Percentiles rank a stretch among this genome's conserved stretches.
Conservation (phyloP, 1,140 invertebrate genomes). For the Holcopasites calliopsidis region DNA sequence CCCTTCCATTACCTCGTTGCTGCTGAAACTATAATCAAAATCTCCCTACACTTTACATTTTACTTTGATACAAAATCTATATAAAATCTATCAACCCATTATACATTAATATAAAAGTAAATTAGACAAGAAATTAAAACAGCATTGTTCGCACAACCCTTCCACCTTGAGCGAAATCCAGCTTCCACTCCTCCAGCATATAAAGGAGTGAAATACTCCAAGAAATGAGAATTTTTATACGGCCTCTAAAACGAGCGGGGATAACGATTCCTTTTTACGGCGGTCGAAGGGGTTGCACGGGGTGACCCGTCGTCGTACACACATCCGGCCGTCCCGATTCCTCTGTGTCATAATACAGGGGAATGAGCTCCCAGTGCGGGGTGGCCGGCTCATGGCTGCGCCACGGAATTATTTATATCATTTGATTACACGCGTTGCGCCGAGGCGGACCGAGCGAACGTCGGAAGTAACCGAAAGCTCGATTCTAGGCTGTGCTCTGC, state of each 20-base stretch:
- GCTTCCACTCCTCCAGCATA: no score
- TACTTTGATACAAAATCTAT: no score
- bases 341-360: conserved; percentile 72
- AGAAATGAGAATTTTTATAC: no score
- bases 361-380: conserved; percentile 63
- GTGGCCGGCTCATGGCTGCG: conserved; percentile 68
- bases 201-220: no score
- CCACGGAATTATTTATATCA: conserved; percentile 76
- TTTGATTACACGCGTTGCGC: conserved; percentile 73
- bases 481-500: background rate
- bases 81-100: no score
- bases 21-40: no score
- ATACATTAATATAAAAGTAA: no score
- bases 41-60: no score
- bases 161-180: no score
- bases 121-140: no score
- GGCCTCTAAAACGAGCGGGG: background rate
- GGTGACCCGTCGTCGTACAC: conserved; percentile 5
- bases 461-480: conserved; percentile 65
- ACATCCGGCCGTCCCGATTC: conserved; percentile 53
- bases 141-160: no score
- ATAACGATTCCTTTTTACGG: background rate
- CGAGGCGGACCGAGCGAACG: conserved; percentile 58
- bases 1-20: no score
- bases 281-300: conserved; percentile 17